A percentile compares a stretch with the other conserved stretches of the same genome.
phyloP scores from a whole-genome alignment of 2,888 invertebrate species.

The Meteorus colon region DNA sequence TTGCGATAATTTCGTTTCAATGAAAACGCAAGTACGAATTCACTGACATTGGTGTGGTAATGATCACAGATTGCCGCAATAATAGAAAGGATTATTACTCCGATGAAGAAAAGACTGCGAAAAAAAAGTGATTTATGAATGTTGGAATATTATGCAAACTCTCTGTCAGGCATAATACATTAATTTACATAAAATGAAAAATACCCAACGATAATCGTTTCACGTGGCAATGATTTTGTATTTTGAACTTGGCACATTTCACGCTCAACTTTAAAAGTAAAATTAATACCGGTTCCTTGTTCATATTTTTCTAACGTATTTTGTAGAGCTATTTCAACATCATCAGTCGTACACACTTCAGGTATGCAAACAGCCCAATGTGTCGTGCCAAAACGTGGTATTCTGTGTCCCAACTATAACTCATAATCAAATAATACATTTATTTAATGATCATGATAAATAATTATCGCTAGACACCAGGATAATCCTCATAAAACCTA shows the following conservation, averaged over 20 bases:
- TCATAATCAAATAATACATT: neutral
- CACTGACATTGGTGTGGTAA: conserved; percentile 61
- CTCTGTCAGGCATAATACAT: neutral
- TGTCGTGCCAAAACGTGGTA: conserved; percentile 80
- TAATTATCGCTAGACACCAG: no score
- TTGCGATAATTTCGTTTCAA: conserved; percentile 77
- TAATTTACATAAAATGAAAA: conserved; percentile 21
- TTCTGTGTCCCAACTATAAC: conserved; percentile 80
- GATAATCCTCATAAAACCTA: neutral
- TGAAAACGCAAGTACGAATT: conserved; percentile 78
- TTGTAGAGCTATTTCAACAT: conserved; percentile 77
- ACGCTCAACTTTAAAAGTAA: conserved; percentile 77
- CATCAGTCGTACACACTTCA: conserved; percentile 76
- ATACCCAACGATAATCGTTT: conserved; percentile 75
- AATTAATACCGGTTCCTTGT: conserved; percentile 75
- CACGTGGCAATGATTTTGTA: conserved; percentile 70
- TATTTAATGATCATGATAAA: no score
- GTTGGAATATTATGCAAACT: conserved; percentile 5
- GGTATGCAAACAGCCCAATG: conserved; percentile 84
- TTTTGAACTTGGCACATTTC: conserved; percentile 78
- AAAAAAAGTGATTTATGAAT: conserved; percentile 13
- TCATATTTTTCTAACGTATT: conserved; percentile 74
- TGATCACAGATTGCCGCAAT: conserved; percentile 71
- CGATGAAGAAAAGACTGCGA: conserved; percentile 74
- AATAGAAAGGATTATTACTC: conserved; percentile 70